Percentiles rank a stretch among this genome's conserved stretches.
phyloP scores from a whole-genome alignment of 2,797 vertebrate genomes.

The Dendrocincla tyrannina region DNA sequence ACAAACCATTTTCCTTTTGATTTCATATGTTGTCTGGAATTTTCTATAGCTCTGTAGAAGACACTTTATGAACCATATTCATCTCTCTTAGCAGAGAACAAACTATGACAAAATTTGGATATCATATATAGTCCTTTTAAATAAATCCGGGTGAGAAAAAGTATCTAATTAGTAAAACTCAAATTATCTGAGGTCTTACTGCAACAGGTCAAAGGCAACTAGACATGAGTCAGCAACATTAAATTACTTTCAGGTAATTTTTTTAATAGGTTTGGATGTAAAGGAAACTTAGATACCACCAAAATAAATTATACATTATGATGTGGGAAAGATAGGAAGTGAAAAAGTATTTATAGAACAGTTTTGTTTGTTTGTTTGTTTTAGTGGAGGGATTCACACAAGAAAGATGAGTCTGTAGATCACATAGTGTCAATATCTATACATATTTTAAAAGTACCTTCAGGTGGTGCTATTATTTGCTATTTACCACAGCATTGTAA shows the following conservation, averaged over 20 bases:
- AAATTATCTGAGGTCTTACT: background rate
- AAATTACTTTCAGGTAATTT: background rate
- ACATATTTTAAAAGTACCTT: background rate
- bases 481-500: background rate
- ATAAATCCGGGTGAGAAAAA: background rate
- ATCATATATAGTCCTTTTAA: background rate
- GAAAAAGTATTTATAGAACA: background rate
- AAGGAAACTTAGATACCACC: background rate
- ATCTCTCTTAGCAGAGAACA: background rate
- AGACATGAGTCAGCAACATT: background rate
- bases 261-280: background rate
- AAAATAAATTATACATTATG: background rate
- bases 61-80: background rate
- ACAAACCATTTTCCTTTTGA: background rate
- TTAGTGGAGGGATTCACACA: background rate
- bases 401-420: background rate
- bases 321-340: background rate
- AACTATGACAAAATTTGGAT: background rate
- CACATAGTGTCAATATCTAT: background rate
- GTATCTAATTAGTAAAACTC: background rate
- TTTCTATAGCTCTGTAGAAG: background rate
- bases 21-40: background rate
- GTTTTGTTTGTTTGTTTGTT: background rate
- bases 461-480: background rate
- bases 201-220: background rate